Percentiles rank a stretch among this genome's conserved stretches.
These are phyloP conservation scores for Cerceris rybyensis DNA, from an alignment of 2,888 invertebrate species.

Conservation along the genomic window DNA sequence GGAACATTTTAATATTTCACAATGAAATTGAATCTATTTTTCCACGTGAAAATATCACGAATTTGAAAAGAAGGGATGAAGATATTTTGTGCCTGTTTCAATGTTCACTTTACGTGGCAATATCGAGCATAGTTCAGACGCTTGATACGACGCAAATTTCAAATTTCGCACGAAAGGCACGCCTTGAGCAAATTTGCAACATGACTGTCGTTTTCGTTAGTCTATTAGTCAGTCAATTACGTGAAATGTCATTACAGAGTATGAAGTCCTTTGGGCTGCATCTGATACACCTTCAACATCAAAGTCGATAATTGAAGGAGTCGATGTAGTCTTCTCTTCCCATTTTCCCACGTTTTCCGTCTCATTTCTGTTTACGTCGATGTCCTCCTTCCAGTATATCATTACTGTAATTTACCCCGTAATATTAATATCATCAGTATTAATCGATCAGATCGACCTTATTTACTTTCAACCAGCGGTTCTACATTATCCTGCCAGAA, in stretches of 20 bases:
- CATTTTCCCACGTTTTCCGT: background rate
- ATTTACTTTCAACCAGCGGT: too few species aligned
- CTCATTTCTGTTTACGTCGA: background rate
- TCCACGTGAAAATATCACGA: too few species aligned
- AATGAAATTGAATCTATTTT: too few species aligned
- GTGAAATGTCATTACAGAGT: conserved; percentile 44
- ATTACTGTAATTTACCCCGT: background rate
- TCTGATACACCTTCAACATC: conserved; percentile 14
- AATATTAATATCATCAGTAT: background rate
- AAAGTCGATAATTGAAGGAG: conserved; percentile 34
- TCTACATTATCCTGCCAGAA: too few species aligned
- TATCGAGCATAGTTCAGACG: too few species aligned
- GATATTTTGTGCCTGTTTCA: too few species aligned
- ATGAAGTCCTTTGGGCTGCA: conserved; percentile 42
- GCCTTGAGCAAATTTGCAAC: background rate
- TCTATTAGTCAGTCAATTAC: conserved; percentile 28
- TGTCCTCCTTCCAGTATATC: background rate
- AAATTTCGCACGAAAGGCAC: background rate
- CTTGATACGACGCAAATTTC: background rate
- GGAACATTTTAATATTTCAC: too few species aligned
- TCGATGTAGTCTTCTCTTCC: background rate
- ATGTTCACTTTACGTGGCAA: too few species aligned
- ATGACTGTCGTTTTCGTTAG: background rate
- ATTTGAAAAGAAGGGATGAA: too few species aligned
- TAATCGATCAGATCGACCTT: too few species aligned